Evolutionary conservation across 2,888 invertebrate species (phyloP).

Genomic region (Tholera decimalis): DNA sequence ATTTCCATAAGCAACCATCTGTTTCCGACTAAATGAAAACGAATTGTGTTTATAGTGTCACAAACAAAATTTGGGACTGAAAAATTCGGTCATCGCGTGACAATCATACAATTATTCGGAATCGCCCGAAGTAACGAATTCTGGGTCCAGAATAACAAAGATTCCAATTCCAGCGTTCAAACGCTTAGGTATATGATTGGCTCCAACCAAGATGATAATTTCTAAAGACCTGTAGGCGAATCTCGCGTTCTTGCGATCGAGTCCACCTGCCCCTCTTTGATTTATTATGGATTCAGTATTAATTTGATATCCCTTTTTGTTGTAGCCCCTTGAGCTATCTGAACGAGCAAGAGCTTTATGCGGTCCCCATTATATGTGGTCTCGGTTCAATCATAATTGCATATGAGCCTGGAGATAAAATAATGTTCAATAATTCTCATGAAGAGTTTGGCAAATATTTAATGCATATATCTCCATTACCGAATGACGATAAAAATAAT

Average conservation of each 20-base stretch:
- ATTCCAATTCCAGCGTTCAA: conserved; percentile 73
- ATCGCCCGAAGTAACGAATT: conserved; percentile 67
- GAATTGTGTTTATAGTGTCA: conserved; percentile 56
- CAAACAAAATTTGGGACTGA: conserved; percentile 42
- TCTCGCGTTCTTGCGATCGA: conserved; percentile 84
- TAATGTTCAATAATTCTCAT: conserved; percentile 77
- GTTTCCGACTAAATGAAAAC: conserved; percentile 46
- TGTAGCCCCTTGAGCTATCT: conserved; percentile 89
- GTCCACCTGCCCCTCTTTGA: conserved; percentile 90
- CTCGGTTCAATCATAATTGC: conserved; percentile 89
- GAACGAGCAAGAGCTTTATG: conserved; percentile 83
- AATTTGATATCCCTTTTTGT: conserved; percentile 91
- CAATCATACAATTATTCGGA: conserved; percentile 64
- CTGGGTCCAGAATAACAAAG: conserved; percentile 74
- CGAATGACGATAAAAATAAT: conserved; percentile 38
- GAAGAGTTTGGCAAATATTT: conserved; percentile 66
- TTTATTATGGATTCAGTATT: conserved; percentile 91
- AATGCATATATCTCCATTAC: conserved; percentile 34
- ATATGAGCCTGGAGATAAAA: conserved; percentile 87
- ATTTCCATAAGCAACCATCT: conserved; percentile 54
- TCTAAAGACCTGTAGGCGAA: conserved; percentile 89
- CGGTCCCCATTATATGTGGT: conserved; percentile 88
- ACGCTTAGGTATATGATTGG: conserved; percentile 65
- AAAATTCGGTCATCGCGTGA: conserved; percentile 74
- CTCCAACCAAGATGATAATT: conserved; percentile 80